These are phyloP conservation scores for Pleuronectes platessa DNA, from an alignment of 2,113 vertebrate species.

Conservation along the genomic window DNA sequence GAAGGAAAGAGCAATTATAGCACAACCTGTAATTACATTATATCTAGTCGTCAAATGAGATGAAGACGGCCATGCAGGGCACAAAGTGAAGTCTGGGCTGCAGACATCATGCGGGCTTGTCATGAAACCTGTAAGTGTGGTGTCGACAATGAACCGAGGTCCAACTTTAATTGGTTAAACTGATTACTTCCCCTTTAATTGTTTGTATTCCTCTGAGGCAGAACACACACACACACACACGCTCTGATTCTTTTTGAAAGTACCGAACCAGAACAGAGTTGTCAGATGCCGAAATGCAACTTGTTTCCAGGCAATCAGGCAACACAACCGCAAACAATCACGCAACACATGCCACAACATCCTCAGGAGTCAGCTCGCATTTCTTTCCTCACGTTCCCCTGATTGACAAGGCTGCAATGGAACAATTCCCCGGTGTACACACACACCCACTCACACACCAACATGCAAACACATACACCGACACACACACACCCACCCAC, in stretches of 20 bases:
- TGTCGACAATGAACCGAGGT: constrained; percentile 13
- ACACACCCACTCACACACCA: neutral
- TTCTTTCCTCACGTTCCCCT: constrained; percentile 2
- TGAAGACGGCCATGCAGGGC: neutral
- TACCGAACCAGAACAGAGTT: constrained; percentile 29
- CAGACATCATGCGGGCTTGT: constrained; percentile 6
- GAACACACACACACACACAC: neutral
- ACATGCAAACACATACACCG: too few relatives aligned
- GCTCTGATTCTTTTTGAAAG: neutral
- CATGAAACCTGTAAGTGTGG: constrained; percentile 17
- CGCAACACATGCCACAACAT: constrained; percentile 19
- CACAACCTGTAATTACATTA: constrained; percentile 7
- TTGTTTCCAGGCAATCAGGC: constrained; percentile 38
- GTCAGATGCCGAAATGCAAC: constrained; percentile 33
- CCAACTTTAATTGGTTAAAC: constrained; percentile 24
- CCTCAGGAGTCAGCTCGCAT: constrained; percentile 28
- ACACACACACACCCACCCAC: neutral
- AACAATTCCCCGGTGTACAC: neutral
- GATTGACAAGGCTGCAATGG: constrained; percentile 3
- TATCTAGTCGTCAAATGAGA: constrained; percentile 1
- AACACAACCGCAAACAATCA: constrained; percentile 20
- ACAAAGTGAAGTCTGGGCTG: neutral
- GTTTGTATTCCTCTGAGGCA: constrained; percentile 30
- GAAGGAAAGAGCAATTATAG: constrained; percentile 3
- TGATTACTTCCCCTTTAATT: constrained; percentile 34